Percentiles rank a stretch among this genome's conserved stretches.
Evolutionary conservation across 2,113 vertebrate species (phyloP).

Genomic region (Mugil cephalus): DNA sequence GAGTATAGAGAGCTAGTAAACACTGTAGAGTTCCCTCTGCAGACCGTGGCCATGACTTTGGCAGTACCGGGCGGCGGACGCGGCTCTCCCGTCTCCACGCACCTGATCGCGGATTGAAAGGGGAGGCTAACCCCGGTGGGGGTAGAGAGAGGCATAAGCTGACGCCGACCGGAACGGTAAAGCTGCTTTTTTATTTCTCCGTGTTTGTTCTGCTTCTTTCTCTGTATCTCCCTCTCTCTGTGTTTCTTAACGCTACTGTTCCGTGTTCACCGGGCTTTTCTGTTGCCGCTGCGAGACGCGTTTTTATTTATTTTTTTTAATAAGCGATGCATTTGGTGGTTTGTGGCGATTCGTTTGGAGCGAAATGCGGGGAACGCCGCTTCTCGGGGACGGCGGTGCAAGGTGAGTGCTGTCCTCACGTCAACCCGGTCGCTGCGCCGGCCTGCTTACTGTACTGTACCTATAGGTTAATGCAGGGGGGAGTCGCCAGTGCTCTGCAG

Average conservation of each 20-base stretch:
- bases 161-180: constrained; percentile 16
- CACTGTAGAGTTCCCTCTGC: constrained; percentile 46
- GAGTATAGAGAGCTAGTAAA: constrained; percentile 40
- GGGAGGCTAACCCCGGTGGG: constrained; percentile 20
- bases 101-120: constrained; percentile 37
- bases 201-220: background rate
- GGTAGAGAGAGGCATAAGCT: background rate
- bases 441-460: constrained; percentile 21
- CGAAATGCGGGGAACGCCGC: background rate
- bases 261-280: background rate
- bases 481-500: background rate
- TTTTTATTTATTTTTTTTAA: too few species aligned
- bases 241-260: background rate
- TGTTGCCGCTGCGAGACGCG: constrained; percentile 17
- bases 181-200: constrained; percentile 1
- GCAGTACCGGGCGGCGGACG: constrained; percentile 40
- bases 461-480: background rate
- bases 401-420: constrained; percentile 74
- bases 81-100: constrained; percentile 37
- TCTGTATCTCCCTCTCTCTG: too few species aligned
- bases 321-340: background rate
- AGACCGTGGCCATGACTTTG: constrained; percentile 56
- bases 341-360: constrained; percentile 1
- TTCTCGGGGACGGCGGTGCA: constrained; percentile 34
- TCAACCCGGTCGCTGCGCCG: constrained; percentile 60